These are phyloP conservation scores for Ceratosolen solmsi DNA, from an alignment of 1,140 invertebrate genomes.

Conservation along the genomic window DNA sequence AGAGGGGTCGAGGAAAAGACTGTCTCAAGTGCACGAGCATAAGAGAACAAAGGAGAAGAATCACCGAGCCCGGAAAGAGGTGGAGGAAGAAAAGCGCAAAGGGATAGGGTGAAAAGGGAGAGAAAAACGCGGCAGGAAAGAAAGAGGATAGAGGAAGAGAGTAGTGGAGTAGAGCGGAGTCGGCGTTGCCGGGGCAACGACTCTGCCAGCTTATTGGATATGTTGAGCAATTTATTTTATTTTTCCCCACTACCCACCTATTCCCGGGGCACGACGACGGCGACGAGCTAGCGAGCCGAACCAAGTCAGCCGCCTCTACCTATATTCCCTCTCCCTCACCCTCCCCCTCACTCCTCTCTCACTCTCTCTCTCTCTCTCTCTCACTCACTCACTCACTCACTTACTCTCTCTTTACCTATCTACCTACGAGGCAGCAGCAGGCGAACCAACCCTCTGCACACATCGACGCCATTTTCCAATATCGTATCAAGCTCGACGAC, in stretches of 20 bases:
- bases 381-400: conserved; percentile 51
- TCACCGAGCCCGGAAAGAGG: conserved; percentile 42
- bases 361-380: not conserved
- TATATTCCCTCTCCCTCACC: conserved; percentile 12
- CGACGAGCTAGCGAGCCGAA: conserved; percentile 54
- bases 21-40: conserved; percentile 49
- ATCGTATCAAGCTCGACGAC: conserved; percentile 65
- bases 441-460: conserved; percentile 62
- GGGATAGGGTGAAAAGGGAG: conserved; percentile 46
- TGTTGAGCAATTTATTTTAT: conserved; percentile 74
- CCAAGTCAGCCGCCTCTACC: conserved; percentile 58
- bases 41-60: conserved; percentile 56
- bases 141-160: conserved; percentile 15
- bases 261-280: conserved; percentile 43
- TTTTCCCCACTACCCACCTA: conserved; percentile 68
- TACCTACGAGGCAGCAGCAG: conserved; percentile 51
- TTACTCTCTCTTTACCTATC: conserved; percentile 50
- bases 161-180: conserved; percentile 59
- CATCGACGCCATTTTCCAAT: conserved; percentile 73
- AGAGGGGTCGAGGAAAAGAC: conserved; percentile 53
- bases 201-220: conserved; percentile 74
- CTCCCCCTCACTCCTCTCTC: not conserved
- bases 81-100: conserved; percentile 52
- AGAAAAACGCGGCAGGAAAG: conserved; percentile 21
- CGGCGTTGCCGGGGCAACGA: conserved; percentile 72